These are phyloP conservation scores for Gallinago solitaria DNA, from an alignment of 2,797 vertebrate genomes.

Conservation along the genomic window DNA sequence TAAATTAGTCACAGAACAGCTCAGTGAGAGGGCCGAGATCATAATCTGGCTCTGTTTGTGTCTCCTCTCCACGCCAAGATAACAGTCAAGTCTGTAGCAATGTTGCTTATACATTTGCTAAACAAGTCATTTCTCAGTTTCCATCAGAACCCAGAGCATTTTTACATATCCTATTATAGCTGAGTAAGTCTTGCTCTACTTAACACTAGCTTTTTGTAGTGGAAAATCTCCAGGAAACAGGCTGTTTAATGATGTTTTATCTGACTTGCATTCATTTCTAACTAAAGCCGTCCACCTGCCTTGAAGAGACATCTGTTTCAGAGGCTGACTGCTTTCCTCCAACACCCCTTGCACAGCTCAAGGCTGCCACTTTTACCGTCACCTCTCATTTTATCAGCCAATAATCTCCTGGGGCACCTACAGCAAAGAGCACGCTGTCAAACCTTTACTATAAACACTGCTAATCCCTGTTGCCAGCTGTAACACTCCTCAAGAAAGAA, in stretches of 20 bases:
- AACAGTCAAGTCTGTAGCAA: not conserved
- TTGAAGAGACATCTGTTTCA: conserved; percentile 37
- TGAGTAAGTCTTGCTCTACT: conserved; percentile 49
- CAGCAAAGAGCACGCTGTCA: not conserved
- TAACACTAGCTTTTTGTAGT: conserved; percentile 42
- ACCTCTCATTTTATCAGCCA: conserved; percentile 35
- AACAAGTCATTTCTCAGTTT: conserved; percentile 50
- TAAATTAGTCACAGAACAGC: conserved; percentile 3
- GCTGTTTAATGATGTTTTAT: conserved; percentile 50
- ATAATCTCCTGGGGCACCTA: not conserved
- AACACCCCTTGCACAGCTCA: not conserved
- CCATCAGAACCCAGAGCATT: conserved; percentile 53
- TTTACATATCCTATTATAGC: conserved; percentile 59
- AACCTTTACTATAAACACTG: not conserved
- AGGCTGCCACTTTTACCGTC: conserved; percentile 7
- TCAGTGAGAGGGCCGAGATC: conserved; percentile 31
- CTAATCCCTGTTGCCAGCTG: conserved; percentile 38
- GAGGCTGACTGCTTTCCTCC: not conserved
- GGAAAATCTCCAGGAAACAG: conserved; percentile 69
- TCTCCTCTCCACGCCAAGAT: not conserved
- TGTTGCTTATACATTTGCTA: conserved; percentile 46
- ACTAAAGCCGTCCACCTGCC: conserved; percentile 52
- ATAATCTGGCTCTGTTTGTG: conserved; percentile 4
- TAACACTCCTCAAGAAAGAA: not conserved
- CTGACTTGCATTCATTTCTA: conserved; percentile 36